Conservation (phyloP, 2,113 vertebrate genomes). For the Oreocharis arfaki region DNA sequence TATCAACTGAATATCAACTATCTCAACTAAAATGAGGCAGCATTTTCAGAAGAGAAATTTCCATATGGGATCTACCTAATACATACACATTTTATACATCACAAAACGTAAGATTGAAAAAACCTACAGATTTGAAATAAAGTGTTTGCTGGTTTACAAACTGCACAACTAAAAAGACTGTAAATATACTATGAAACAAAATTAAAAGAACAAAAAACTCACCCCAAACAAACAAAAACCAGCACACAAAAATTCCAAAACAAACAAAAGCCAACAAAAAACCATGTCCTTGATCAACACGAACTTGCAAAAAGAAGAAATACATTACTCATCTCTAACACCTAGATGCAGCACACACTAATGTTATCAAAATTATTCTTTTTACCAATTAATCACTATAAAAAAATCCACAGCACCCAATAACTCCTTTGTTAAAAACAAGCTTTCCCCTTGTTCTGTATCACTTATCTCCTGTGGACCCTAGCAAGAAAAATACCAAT, state of each 20-base stretch:
- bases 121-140: not conserved
- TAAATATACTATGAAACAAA: not conserved
- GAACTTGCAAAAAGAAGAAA: not conserved
- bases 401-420: not conserved
- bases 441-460: not conserved
- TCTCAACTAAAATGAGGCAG: not conserved
- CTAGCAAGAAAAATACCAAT: not conserved
- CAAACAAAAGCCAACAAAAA: not conserved
- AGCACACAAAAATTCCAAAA: not conserved
- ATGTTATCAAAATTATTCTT: not conserved
- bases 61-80: not conserved
- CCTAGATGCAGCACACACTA: not conserved
- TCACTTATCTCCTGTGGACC: not conserved
- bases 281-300: not conserved
- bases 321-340: not conserved
- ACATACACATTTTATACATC: not conserved
- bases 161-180: not conserved
- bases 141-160: not conserved
- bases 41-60: not conserved
- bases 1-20: no score
- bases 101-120: not conserved
- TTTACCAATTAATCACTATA: not conserved
- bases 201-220: not conserved
- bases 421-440: not conserved
- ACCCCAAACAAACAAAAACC: not conserved